These are phyloP conservation scores for Cyaniris semiargus DNA, from an alignment of 2,888 invertebrate genomes.

Conservation along the genomic window DNA sequence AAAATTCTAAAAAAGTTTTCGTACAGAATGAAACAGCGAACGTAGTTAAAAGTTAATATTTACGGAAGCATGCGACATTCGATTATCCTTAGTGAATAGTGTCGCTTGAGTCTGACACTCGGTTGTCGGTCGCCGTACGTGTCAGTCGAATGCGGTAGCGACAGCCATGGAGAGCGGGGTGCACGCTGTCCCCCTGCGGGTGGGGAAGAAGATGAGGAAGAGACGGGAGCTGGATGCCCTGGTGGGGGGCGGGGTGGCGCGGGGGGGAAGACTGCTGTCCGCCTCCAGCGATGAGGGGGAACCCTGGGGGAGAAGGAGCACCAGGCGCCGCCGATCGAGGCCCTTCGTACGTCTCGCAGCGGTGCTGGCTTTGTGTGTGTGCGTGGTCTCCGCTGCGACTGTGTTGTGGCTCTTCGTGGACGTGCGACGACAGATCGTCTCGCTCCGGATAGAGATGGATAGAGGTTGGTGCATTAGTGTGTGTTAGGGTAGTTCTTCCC, in stretches of 20 bases:
- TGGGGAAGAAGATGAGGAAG: conserved; percentile 88
- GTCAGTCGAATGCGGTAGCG: conserved; percentile 62
- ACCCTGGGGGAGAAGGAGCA: conserved; percentile 72
- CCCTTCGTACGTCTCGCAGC: conserved; percentile 81
- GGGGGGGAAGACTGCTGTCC: conserved; percentile 81
- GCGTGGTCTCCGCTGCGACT: conserved; percentile 83
- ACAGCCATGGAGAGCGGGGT: conserved; percentile 74
- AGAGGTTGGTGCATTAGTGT: conserved; percentile 75
- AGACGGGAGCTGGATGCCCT: conserved; percentile 87
- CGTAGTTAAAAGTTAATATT: neutral
- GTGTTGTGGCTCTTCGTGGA: conserved; percentile 85
- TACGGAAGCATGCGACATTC: neutral
- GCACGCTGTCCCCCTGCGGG: conserved; percentile 83
- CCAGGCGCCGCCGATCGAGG: conserved; percentile 67
- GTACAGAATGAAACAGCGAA: neutral
- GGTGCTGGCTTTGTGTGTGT: conserved; percentile 81
- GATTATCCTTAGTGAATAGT: neutral
- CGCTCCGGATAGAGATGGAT: conserved; percentile 83
- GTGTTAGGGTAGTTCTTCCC: neutral
- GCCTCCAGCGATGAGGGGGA: conserved; percentile 81
- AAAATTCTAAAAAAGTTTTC: neutral
- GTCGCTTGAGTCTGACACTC: conserved; percentile 8
- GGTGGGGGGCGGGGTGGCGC: conserved; percentile 77
- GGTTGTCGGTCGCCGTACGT: conserved; percentile 48
- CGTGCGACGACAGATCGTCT: conserved; percentile 83